These are phyloP conservation scores for Ophiothrix spiculata DNA, from an alignment of 35 echinoderm and acorn worm species.

Conservation along the genomic window DNA sequence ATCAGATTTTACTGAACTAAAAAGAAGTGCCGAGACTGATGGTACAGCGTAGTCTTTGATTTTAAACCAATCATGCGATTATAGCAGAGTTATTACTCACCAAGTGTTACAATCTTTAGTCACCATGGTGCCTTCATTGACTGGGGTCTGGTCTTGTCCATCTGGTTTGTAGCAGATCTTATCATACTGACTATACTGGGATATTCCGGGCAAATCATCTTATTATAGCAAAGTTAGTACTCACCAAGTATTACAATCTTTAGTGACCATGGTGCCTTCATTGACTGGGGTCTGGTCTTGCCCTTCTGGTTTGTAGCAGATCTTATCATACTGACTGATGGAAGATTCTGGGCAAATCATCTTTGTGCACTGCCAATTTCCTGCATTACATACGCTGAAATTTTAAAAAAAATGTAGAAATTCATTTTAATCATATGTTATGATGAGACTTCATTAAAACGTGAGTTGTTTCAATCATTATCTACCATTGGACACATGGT, in stretches of 20 bases:
- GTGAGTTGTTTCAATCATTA: too few relatives aligned
- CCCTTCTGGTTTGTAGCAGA: not conserved
- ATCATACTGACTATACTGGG: not conserved
- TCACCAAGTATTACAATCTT: slow-evolving; percentile 44
- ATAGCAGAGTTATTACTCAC: not conserved
- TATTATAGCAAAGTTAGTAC: not conserved
- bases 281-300: not conserved
- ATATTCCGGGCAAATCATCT: not conserved
- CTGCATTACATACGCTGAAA: slow-evolving; percentile 30
- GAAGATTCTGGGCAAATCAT: slow-evolving; percentile 20
- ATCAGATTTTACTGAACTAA: too few relatives aligned
- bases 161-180: not conserved
- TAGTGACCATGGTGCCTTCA: slow-evolving; percentile 8
- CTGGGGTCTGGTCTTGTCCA: not conserved
- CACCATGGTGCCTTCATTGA: not conserved
- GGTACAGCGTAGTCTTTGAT: not conserved
- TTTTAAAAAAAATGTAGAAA: not conserved
- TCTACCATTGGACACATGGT: too few relatives aligned
- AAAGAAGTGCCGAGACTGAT: too few relatives aligned
- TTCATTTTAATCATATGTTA: not conserved
- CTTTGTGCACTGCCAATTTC: slow-evolving; percentile 31
- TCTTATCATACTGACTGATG: not conserved
- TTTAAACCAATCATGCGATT: not conserved
- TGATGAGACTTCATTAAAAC: too few relatives aligned
- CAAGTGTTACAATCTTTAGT: not conserved